Percentiles rank a stretch among this genome's conserved stretches.
These are phyloP conservation scores for Hemichromis elongatus DNA, from an alignment of 2,113 vertebrate genomes.

Conservation along the genomic window DNA sequence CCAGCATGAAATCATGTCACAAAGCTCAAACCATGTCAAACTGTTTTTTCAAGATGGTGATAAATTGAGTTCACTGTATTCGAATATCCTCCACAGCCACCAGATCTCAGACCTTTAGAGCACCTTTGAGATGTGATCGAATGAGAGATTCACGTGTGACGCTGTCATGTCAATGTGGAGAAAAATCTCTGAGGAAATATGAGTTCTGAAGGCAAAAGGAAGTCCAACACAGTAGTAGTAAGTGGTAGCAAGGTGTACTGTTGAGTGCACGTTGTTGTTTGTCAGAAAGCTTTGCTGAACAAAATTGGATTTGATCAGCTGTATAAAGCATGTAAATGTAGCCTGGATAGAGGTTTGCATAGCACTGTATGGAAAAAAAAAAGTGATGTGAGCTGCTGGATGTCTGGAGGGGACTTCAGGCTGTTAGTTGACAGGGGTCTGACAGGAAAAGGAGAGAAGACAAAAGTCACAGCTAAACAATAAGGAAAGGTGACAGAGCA, in stretches of 20 bases:
- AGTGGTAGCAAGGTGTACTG: not conserved
- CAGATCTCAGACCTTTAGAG: too few species aligned
- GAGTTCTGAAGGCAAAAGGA: too few species aligned
- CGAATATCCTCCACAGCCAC: too few species aligned
- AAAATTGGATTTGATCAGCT: conserved; percentile 14
- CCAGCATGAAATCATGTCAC: not conserved
- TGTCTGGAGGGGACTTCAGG: conserved; percentile 27
- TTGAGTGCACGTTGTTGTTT: not conserved
- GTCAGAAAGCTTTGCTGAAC: not conserved
- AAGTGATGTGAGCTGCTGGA: conserved; percentile 28
- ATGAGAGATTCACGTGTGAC: too few species aligned
- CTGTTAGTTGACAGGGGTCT: conserved; percentile 1
- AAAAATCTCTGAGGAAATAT: too few species aligned
- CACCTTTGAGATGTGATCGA: too few species aligned
- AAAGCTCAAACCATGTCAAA: not conserved
- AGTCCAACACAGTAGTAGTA: too few species aligned
- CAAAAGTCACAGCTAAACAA: not conserved
- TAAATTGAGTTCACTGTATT: too few species aligned
- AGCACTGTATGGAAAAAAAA: not conserved
- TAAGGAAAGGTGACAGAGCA: not conserved
- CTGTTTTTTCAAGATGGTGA: too few species aligned
- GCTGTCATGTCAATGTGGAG: too few species aligned
- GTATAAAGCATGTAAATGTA: not conserved
- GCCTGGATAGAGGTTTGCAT: not conserved
- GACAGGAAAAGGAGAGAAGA: conserved; percentile 19